Percentiles rank a stretch among this genome's conserved stretches.
These are phyloP conservation scores for Stenodera caucasica DNA, from an alignment of 2,888 invertebrate genomes.

Conservation along the genomic window DNA sequence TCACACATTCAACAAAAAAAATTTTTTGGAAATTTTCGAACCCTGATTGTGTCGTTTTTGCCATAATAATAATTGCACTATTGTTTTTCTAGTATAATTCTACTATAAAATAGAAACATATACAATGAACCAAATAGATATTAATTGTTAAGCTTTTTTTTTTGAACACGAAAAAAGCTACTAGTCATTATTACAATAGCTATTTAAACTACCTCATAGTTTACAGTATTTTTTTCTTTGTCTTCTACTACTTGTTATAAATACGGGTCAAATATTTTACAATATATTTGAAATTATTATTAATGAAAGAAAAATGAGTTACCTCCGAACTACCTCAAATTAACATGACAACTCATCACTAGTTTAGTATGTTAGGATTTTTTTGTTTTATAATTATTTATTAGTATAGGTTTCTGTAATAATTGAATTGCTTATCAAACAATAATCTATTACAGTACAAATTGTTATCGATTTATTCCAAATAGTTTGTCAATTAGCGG, in stretches of 20 bases:
- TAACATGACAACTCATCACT: slow-evolving; percentile 31
- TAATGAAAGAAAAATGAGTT: slow-evolving; percentile 32
- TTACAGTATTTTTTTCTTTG: slow-evolving; percentile 44
- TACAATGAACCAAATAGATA: slow-evolving; percentile 48
- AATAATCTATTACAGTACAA: slow-evolving; percentile 26
- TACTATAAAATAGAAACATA: too few species aligned
- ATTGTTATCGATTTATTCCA: slow-evolving; percentile 9
- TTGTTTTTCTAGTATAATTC: too few species aligned
- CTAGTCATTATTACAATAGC: slow-evolving; percentile 44
- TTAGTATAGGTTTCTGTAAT: slow-evolving; percentile 3
- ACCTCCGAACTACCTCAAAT: slow-evolving; percentile 30
- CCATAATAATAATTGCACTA: slow-evolving; percentile 30
- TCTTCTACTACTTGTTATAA: slow-evolving; percentile 1
- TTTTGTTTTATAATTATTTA: slow-evolving; percentile 3
- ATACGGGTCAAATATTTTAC: slow-evolving; percentile 35
- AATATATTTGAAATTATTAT: slow-evolving; percentile 19
- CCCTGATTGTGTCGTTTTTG: slow-evolving; percentile 44
- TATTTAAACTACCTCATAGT: slow-evolving; percentile 47
- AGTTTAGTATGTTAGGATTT: slow-evolving; percentile 24
- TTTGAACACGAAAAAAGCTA: slow-evolving; percentile 24
- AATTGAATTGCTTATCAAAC: not conserved
- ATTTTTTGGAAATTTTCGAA: slow-evolving; percentile 28
- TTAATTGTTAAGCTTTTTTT: slow-evolving; percentile 44
- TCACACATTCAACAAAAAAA: not conserved
- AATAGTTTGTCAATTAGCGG: slow-evolving; percentile 19